These are phyloP conservation scores for Ceratina calcarata DNA, from an alignment of 1,140 invertebrate species.

Conservation along the genomic window DNA sequence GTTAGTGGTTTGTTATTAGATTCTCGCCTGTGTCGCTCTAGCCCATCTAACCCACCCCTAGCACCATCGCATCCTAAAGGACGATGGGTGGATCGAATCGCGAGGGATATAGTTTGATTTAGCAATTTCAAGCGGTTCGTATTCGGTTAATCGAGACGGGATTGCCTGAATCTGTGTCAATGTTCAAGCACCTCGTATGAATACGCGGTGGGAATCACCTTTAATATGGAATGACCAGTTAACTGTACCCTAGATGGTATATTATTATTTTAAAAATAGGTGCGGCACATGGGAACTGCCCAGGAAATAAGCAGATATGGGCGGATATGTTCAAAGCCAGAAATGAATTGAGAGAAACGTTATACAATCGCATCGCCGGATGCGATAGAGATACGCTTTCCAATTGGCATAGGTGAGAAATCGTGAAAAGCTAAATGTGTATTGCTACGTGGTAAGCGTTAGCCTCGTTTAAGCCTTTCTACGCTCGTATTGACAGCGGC, in stretches of 20 bases:
- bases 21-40: slow-evolving; percentile 50
- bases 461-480: neutral
- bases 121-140: slow-evolving; percentile 1
- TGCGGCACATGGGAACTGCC: too few species aligned
- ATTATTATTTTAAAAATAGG: too few species aligned
- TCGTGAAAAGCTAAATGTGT: neutral
- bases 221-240: neutral
- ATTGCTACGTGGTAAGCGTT: slow-evolving; percentile 2
- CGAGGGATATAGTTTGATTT: neutral
- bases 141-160: neutral
- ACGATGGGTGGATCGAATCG: neutral
- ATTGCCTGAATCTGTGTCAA: neutral
- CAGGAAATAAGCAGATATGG: neutral
- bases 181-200: neutral
- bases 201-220: neutral
- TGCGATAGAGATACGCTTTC: neutral
- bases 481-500: neutral
- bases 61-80: neutral
- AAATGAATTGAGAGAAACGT: too few species aligned
- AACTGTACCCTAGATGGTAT: neutral
- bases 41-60: slow-evolving; percentile 15
- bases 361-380: too few species aligned
- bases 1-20: slow-evolving; percentile 73
- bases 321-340: too few species aligned
- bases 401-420: neutral